These are phyloP conservation scores for Teleogryllus oceanicus DNA, from an alignment of 2,888 invertebrate genomes.

Conservation along the genomic window DNA sequence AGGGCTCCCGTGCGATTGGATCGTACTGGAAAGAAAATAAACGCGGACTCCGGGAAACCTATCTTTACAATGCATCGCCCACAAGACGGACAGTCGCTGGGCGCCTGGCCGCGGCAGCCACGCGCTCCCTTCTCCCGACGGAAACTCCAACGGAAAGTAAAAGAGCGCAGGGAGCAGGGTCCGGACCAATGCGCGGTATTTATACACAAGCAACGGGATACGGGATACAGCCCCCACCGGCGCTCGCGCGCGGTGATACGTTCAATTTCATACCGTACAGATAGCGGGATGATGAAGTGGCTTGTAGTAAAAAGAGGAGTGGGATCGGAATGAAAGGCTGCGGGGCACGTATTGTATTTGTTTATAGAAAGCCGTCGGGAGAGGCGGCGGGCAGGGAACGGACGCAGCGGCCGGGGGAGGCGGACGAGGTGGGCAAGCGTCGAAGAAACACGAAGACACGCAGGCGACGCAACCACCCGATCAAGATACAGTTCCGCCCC, in stretches of 20 bases:
- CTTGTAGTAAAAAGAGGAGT: background rate
- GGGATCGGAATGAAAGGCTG: background rate
- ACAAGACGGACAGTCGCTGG: background rate
- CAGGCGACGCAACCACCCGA: background rate
- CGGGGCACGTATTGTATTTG: slow-evolving; percentile 18
- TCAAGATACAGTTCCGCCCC: background rate
- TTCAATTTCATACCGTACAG: background rate
- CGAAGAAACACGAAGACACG: background rate
- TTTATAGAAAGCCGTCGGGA: background rate
- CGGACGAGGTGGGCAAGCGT: background rate
- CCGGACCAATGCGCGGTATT: background rate
- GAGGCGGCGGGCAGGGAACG: background rate
- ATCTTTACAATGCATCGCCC: slow-evolving; percentile 7
- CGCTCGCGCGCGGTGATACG: background rate
- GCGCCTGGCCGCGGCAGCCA: too few relatives aligned
- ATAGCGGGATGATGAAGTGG: background rate
- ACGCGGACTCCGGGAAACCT: slow-evolving; percentile 11
- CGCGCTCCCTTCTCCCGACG: background rate
- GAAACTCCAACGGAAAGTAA: background rate
- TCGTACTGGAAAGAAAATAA: background rate
- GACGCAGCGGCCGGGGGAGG: too few relatives aligned
- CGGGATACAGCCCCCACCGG: background rate
- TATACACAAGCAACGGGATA: background rate
- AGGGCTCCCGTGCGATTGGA: slow-evolving; percentile 11
- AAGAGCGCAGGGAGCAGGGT: background rate